Base-by-base conservation (phyloP, 2,797 vertebrate species). In the Enteromius radiatus region DNA sequence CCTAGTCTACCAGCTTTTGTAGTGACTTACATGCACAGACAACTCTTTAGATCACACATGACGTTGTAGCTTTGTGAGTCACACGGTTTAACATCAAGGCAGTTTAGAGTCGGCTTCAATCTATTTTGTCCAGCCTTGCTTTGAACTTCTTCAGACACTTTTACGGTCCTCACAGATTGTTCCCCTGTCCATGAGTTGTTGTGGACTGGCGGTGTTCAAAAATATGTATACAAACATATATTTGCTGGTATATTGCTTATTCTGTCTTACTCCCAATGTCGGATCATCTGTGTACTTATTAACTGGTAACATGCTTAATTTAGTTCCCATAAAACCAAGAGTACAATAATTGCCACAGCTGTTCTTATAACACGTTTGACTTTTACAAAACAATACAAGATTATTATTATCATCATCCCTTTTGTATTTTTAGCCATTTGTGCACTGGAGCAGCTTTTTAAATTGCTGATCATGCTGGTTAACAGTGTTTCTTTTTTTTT, bases 401-500 rank as follows among this genome's bases (percentile, higher is more conserved):
- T 90, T 45, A 21, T 67, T 73, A 71, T 85, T 88, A 61, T 81
- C 90, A 59, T 75, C 28, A 63, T 63, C 28, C 15, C 31, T 84
- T 83, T 82, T 87, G 23, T 59, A 87, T 93, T 89, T 84, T 87
- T 84, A 74, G 11, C 76, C 47, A 41, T 82, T 86, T 89, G 88
- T 91, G 86, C 90, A 90, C 86, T 89, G 84, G 87, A 92, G 90
- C 90, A 91, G 89, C 82, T 87, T 74, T 83, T 26, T 89, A 84
- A 88, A 90, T 84, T 92, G 90, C 91, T 86, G 91, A 91, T 92
- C 91, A 89, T 83, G 88, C 90, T 89, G 87, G 91, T 87, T 92
- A 93, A 92, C 87, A 87, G 92, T 92, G 90, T 94, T 93, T 93
- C 15, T 41, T 70, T 70, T 19, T 15, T 90, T 93, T 19, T 15